Evolutionary conservation across 2,888 invertebrate genomes (phyloP), one percentile per base, ranked within the genome.

Genomic region (Volucella inflata): DNA sequence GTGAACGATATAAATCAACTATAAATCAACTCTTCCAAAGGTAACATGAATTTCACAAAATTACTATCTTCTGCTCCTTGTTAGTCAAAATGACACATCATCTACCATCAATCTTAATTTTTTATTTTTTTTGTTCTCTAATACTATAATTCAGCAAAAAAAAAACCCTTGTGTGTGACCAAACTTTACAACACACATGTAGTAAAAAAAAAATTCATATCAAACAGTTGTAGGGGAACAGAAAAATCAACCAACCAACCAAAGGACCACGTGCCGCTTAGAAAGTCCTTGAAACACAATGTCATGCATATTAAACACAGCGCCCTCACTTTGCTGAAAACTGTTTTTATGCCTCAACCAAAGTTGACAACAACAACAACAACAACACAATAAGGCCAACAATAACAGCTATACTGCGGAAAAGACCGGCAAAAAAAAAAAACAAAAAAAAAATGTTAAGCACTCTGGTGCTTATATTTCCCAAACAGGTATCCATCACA

Each of bases 241-340:
- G 12, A 65, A 17, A 75, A 51, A 42, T 6, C 30, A 30, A 30
- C 30, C 6, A 30, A 30, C 21, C 2, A 67, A 53, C 51, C 64
- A 30, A 64, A 42, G 59, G 59, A 65, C 48, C 72, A 72, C 79
- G 59, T 46, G 72, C 48, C 59, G 50, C 16, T 75, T 62, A 30
- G 48, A 70, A 48, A 64, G 42, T 75, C 74, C 70, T 72, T 71
- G 70, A 65, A 68, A 75, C 16, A 50, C 36, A 51, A 76, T 71
- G 84, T 51, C 48, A 67, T 84, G 71, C 84, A 79, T 84, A 84
- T 59, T 65, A 71, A 75, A 71, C 14, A 30, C 48, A 16, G 17
- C 42, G 30, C 2, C 38, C 62, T 10, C 8, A 14, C 36, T 40
- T 40, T 38, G 12, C 14, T 44, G 60, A 30, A 14, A 60, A 64